Base-by-base conservation (phyloP, 2,888 invertebrate species). In the Sympetrum striolatum region DNA sequence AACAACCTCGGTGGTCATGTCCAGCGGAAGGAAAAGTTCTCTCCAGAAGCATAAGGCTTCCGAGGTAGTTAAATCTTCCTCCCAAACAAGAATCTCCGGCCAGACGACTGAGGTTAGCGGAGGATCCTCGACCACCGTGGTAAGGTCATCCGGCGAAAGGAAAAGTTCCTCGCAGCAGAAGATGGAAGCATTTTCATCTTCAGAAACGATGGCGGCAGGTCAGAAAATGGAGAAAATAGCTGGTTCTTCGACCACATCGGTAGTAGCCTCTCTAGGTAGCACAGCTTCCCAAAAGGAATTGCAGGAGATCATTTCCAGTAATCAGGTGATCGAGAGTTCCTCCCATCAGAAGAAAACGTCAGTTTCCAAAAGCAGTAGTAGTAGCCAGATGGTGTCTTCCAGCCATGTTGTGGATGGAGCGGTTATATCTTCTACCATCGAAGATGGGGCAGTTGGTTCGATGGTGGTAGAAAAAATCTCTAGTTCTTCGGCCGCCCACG, bases 291-390 rank as follows among this genome's bases (percentile, higher is more conserved):
- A 86, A 37, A 35, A 60, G n/a, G 86, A 64, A 31, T 58, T 86
- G 64, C 86, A 86, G n/a, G 86, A 60, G n/a, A 60, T 86, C 86
- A 39, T 86, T 14, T 86, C 86, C 60, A 86, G 86, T 22, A 86
- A n/a, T 5, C 86, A 86, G n/a, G 86, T 86, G 2, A n/a, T 86
- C 58, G 86, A 86, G 14, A 86, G 86, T 18, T 86, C 86, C 18
- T 58, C 58, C n/a, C 86, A 60, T 60, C 86, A 86, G 60, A 37
- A 60, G n/a, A 25, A 86, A 60, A 39, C 35, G n/a, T 86, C 86
- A 2, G 86, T 86, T 22, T 86, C 86, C 60, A 86, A 86, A 60
- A 86, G 86, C 37, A 86, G 60, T 37, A 86, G 86, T n/a, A 86
- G 86, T 6, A 86, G 60, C 37, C 86, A 86, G 22, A 60, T 86